These are phyloP conservation scores for Arctia plantaginis DNA, from an alignment of 2,888 invertebrate species.

Conservation along the genomic window DNA sequence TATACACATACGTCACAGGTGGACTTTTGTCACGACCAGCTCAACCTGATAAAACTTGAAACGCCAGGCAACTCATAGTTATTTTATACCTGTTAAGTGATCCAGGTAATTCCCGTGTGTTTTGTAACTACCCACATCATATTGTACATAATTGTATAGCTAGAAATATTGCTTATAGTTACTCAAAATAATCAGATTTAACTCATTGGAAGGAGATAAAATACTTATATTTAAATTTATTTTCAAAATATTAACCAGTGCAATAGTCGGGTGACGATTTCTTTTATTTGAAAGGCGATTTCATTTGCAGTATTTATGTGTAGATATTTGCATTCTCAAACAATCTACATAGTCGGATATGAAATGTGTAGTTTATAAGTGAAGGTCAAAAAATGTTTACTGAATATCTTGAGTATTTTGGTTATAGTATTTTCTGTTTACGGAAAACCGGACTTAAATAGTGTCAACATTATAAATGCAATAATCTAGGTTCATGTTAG, in stretches of 20 bases:
- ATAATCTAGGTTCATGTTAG: not conserved
- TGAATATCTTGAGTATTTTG: not conserved
- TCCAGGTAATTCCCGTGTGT: no score
- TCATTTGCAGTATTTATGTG: conserved; percentile 47
- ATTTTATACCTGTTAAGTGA: no score
- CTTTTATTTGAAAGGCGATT: conserved; percentile 19
- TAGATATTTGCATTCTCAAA: not conserved
- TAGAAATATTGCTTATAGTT: no score
- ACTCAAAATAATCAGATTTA: no score
- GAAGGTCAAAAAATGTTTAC: not conserved
- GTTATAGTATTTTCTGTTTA: not conserved
- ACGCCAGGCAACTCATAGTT: no score
- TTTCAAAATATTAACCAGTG: not conserved
- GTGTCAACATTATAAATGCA: not conserved
- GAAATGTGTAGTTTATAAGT: not conserved
- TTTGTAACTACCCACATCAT: no score
- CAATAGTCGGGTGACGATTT: not conserved
- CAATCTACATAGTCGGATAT: not conserved
- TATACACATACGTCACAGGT: no score
- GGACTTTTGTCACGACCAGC: no score
- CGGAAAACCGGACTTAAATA: not conserved
- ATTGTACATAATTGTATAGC: no score
- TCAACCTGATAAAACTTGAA: no score
- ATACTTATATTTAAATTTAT: no score
- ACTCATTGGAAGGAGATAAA: no score